Percentiles rank a stretch among this genome's conserved stretches.
These are phyloP conservation scores for Aegotheles bennettii DNA, from an alignment of 2,113 vertebrate species.

Conservation along the genomic window DNA sequence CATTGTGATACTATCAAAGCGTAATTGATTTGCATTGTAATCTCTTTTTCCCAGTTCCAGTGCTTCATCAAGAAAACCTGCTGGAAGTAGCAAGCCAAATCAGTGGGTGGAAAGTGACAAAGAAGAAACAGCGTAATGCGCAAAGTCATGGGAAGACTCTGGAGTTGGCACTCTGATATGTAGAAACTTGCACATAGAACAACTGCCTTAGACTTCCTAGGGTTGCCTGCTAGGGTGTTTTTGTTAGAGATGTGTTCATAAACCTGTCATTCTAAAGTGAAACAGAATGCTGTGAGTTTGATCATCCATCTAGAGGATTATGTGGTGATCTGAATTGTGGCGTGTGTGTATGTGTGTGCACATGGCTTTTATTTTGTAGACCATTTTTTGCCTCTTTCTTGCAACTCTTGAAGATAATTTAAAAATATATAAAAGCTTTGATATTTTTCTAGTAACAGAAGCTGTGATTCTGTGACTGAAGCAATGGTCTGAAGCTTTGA, in stretches of 20 bases:
- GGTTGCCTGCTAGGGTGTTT: background rate
- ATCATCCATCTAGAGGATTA: constrained; percentile 36
- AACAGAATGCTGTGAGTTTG: constrained; percentile 63
- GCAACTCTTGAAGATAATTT: constrained; percentile 41
- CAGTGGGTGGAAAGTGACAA: constrained; percentile 34
- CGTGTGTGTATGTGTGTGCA: background rate
- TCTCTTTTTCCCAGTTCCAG: constrained; percentile 18
- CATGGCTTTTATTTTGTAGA: constrained; percentile 56
- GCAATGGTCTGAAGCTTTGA: constrained; percentile 52
- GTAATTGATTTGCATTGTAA: background rate
- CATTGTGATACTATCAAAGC: background rate
- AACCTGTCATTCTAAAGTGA: constrained; percentile 26
- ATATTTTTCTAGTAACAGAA: constrained; percentile 71
- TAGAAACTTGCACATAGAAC: constrained; percentile 48
- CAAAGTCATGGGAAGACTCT: constrained; percentile 38
- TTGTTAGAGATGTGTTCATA: constrained; percentile 12
- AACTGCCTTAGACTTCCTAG: constrained; percentile 62
- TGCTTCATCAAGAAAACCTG: constrained; percentile 10
- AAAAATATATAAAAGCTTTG: constrained; percentile 62
- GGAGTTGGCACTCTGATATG: background rate
- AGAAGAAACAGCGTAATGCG: constrained; percentile 17
- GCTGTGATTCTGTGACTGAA: constrained; percentile 65
- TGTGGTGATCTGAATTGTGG: constrained; percentile 43
- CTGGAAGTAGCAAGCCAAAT: constrained; percentile 51
- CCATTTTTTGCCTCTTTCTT: constrained; percentile 21